Conservation (phyloP, 2,113 vertebrate species). For the Machaerirhynchus nigripectus region DNA sequence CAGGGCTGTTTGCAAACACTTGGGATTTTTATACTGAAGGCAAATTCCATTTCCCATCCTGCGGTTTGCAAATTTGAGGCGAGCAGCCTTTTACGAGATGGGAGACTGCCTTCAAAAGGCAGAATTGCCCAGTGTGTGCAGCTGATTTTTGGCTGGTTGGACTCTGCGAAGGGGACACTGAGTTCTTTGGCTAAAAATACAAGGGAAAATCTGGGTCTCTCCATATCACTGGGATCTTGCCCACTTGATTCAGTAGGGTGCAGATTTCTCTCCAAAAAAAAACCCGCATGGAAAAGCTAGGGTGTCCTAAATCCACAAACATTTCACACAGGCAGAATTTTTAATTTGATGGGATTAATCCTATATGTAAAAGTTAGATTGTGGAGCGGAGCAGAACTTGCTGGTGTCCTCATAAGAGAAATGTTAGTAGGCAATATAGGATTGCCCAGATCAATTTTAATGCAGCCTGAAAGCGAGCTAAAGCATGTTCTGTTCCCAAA, state of each 20-base stretch:
- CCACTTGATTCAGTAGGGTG: background rate
- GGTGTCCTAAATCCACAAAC: background rate
- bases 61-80: slow-evolving; percentile 37
- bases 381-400: background rate
- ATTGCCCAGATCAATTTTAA: background rate
- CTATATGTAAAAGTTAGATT: rapidly evolving
- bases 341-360: background rate
- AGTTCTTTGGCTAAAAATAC: background rate
- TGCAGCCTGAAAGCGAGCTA: background rate
- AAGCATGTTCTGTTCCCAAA: background rate
- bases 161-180: background rate
- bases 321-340: background rate
- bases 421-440: background rate
- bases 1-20: slow-evolving; percentile 57
- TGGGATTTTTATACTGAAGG: slow-evolving; percentile 39
- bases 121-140: background rate
- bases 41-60: slow-evolving; percentile 54
- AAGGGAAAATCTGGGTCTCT: background rate
- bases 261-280: background rate
- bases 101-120: background rate
- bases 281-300: rapidly evolving
- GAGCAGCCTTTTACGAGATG: background rate
- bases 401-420: background rate
- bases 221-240: rapidly evolving
- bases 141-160: background rate